A percentile compares a stretch with the other conserved stretches of the same genome.
Evolutionary conservation across 1,140 invertebrate species (phyloP).

Genomic region (Cydia strobilella): DNA sequence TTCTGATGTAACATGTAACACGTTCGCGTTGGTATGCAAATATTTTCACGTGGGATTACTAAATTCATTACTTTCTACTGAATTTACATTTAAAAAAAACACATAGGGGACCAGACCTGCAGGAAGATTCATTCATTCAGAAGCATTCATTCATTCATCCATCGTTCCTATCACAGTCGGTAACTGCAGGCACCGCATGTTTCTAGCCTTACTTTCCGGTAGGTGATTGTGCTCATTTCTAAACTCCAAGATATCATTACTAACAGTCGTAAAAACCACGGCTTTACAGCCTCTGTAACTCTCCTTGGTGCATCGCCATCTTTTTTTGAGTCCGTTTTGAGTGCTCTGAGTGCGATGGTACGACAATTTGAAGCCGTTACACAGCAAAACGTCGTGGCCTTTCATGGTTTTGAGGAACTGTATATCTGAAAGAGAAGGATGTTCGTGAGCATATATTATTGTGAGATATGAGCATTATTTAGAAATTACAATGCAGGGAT

Average conservation of each 20-base stretch:
- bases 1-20: no score
- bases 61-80: no score
- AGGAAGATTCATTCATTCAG: no score
- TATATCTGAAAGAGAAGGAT: neutral
- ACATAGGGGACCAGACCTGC: no score
- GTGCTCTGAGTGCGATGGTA: neutral
- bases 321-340: neutral
- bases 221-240: conserved; percentile 1
- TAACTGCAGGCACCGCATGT: neutral
- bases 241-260: neutral
- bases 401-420: neutral
- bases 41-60: no score
- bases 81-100: no score
- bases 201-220: neutral
- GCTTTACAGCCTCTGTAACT: conserved; percentile 16
- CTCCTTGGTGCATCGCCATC: conserved; percentile 31
- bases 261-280: neutral
- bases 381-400: neutral
- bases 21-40: no score
- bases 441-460: neutral
- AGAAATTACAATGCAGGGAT: no score
- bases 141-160: no score
- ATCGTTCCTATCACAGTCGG: no score
- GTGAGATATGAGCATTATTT: neutral
- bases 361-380: neutral